Evolutionary conservation across 2,888 invertebrate genomes (phyloP).

Genomic region (Eulithis testata): DNA sequence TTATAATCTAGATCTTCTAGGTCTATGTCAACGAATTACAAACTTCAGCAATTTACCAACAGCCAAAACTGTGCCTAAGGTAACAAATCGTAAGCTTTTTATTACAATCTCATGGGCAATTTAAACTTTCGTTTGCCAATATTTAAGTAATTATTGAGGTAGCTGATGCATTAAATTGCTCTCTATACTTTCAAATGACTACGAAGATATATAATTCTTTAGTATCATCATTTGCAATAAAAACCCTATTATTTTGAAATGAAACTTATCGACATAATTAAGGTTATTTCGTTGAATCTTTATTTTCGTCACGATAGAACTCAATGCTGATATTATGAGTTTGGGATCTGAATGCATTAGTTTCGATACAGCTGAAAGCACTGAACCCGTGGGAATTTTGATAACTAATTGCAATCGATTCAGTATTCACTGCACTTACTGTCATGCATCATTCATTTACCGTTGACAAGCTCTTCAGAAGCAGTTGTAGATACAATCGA

Average conservation of each 20-base stretch:
- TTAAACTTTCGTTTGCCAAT: conserved; percentile 34
- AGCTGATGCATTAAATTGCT: conserved; percentile 40
- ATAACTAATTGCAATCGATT: conserved; percentile 17
- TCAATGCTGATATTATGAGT: too few species aligned
- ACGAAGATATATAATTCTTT: conserved; percentile 26
- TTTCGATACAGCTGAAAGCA: neutral
- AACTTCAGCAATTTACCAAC: neutral
- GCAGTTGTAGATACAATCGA: conserved; percentile 21
- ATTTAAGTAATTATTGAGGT: conserved; percentile 33
- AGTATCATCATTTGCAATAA: conserved; percentile 19
- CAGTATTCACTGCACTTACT: conserved; percentile 16
- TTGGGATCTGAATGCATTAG: too few species aligned
- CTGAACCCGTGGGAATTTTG: conserved; percentile 13
- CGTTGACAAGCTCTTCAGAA: conserved; percentile 23
- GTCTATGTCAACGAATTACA: neutral
- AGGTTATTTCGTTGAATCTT: neutral
- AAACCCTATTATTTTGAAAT: conserved; percentile 15
- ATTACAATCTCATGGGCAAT: conserved; percentile 16
- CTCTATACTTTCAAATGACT: conserved; percentile 33
- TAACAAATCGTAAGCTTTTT: conserved; percentile 2
- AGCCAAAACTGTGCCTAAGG: conserved; percentile 2
- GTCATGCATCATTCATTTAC: conserved; percentile 21
- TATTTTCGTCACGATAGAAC: neutral
- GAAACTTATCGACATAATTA: conserved; percentile 15
- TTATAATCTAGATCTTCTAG: neutral